These are phyloP conservation scores for Zenarchopterus dispar DNA, from an alignment of 2,797 vertebrate species.

Conservation along the genomic window DNA sequence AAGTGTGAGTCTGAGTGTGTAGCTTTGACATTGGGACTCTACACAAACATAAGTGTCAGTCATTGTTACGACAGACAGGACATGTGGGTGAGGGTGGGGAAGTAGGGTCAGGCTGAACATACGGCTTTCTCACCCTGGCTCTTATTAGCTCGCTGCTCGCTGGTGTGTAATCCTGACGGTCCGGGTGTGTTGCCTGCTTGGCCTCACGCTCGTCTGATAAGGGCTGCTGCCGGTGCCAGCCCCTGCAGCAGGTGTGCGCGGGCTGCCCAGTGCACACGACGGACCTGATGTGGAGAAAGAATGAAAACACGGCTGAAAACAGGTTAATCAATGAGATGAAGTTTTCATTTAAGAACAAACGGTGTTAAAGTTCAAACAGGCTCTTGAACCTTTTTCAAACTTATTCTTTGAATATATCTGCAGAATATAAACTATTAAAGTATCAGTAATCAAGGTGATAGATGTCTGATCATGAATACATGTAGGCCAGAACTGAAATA, in stretches of 20 bases:
- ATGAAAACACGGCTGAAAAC: background rate
- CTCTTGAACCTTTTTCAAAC: background rate
- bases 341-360: background rate
- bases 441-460: no score
- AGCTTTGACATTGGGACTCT: slow-evolving; percentile 64
- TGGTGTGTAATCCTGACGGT: slow-evolving; percentile 50
- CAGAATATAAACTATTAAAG: no score
- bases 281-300: slow-evolving; percentile 1
- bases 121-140: slow-evolving; percentile 53
- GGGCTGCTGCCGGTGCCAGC: slow-evolving; percentile 46
- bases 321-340: background rate
- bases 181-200: slow-evolving; percentile 56
- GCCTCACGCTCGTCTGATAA: slow-evolving; percentile 63
- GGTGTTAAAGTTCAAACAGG: no score
- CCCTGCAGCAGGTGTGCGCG: background rate
- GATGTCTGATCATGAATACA: no score
- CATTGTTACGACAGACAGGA: slow-evolving; percentile 25
- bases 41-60: slow-evolving; percentile 49
- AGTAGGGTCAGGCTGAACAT: slow-evolving; percentile 42
- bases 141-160: slow-evolving; percentile 67
- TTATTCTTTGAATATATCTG: no score
- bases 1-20: slow-evolving; percentile 43
- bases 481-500: no score
- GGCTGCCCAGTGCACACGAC: slow-evolving; percentile 3
- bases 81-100: background rate